phyloP scores from a whole-genome alignment of 37 sponge, comb jelly and placozoan species.

The Beroe ovata region DNA sequence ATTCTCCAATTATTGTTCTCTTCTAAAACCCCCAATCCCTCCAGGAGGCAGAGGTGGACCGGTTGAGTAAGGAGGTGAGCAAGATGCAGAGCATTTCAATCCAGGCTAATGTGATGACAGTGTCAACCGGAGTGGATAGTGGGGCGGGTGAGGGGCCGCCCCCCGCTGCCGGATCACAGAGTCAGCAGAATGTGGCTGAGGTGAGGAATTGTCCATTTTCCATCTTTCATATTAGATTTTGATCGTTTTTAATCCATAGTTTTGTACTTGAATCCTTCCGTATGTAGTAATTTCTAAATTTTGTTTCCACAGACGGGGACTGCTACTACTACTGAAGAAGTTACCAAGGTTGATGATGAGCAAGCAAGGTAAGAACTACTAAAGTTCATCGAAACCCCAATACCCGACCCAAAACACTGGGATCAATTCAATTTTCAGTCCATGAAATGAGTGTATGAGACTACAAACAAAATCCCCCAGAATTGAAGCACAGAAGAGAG shows the following conservation, averaged over 20 bases:
- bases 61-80: slow-evolving; percentile 31
- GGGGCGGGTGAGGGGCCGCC: slow-evolving; percentile 26
- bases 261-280: too few species aligned
- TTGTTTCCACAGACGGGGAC: too few species aligned
- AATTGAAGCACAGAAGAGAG: neutral
- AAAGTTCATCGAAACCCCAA: too few species aligned
- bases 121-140: neutral
- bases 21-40: neutral
- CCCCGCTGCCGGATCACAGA: slow-evolving; percentile 31
- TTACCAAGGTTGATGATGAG: neutral
- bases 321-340: neutral
- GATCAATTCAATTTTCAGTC: too few species aligned
- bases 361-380: neutral
- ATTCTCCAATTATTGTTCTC: too few species aligned
- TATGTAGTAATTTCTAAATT: too few species aligned
- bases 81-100: slow-evolving; percentile 25
- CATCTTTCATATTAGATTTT: too few species aligned
- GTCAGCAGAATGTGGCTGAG: slow-evolving; percentile 27
- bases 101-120: slow-evolving; percentile 48
- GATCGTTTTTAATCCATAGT: too few species aligned
- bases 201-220: too few species aligned
- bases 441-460: too few species aligned
- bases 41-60: slow-evolving; percentile 36
- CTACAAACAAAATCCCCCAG: neutral
- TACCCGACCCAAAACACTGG: too few species aligned